These are phyloP conservation scores for Eulemur macaco DNA, from an alignment of 2,113 vertebrate species.

Conservation along the genomic window DNA sequence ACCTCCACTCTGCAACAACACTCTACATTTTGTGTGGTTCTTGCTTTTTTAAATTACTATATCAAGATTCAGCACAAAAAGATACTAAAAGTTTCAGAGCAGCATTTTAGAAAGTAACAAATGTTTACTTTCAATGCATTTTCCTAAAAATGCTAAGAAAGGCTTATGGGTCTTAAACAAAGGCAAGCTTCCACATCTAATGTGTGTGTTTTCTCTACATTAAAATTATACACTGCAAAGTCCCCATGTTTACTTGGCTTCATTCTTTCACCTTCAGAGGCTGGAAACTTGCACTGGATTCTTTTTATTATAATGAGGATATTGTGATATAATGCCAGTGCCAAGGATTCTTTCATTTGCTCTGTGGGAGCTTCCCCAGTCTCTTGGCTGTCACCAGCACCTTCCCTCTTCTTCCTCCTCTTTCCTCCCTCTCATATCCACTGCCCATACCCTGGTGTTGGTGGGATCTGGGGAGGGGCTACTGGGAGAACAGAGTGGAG, in stretches of 20 bases:
- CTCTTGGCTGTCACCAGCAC: neutral
- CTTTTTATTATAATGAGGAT: neutral
- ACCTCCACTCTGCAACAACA: neutral
- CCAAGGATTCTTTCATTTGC: neutral
- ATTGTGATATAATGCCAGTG: neutral
- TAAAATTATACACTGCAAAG: slow-evolving; percentile 36
- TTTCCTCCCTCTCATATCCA: neutral
- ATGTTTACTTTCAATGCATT: slow-evolving; percentile 55
- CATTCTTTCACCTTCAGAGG: neutral
- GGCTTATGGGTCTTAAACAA: slow-evolving; percentile 65
- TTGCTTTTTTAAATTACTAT: slow-evolving; percentile 48
- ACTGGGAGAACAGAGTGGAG: neutral
- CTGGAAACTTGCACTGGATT: neutral
- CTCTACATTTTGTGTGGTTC: slow-evolving; percentile 10
- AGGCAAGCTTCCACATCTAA: slow-evolving; percentile 32
- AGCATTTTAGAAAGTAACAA: slow-evolving; percentile 67
- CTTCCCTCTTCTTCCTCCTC: neutral
- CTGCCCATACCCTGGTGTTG: neutral
- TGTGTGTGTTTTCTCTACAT: slow-evolving; percentile 45
- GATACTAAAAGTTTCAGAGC: slow-evolving; percentile 53
- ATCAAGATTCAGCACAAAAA: slow-evolving; percentile 61
- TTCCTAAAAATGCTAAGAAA: slow-evolving; percentile 68
- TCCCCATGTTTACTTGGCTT: slow-evolving; percentile 31
- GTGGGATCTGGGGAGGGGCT: neutral
- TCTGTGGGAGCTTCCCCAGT: neutral